Evolutionary conservation across 2,113 vertebrate species (phyloP).

Genomic region (Steatornis caripensis): DNA sequence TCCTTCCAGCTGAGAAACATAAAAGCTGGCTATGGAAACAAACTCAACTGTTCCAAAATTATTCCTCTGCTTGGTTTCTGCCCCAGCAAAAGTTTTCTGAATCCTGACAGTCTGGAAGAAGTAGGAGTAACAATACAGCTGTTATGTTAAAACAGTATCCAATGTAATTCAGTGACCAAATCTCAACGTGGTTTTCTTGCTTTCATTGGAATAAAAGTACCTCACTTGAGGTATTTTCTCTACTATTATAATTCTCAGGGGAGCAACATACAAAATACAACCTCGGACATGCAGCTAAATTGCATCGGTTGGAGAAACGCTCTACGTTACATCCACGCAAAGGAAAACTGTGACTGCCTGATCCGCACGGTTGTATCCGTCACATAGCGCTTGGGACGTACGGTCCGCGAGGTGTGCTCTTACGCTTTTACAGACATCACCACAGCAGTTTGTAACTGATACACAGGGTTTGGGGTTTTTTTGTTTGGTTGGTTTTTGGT

Average conservation of each 20-base stretch:
- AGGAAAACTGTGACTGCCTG: not conserved
- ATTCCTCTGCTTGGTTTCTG: not conserved
- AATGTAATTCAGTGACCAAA: not conserved
- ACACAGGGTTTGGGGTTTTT: too few species aligned
- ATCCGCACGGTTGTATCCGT: not conserved
- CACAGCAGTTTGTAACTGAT: not conserved
- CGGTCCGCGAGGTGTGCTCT: not conserved
- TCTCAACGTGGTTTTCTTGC: not conserved
- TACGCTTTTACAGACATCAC: not conserved
- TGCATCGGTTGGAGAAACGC: not conserved
- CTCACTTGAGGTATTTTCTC: not conserved
- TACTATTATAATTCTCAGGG: not conserved
- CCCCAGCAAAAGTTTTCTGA: not conserved
- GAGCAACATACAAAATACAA: not conserved
- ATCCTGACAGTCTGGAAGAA: not conserved
- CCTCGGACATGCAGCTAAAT: not conserved
- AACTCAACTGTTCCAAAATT: not conserved
- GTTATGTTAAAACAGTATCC: not conserved
- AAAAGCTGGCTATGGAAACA: not conserved
- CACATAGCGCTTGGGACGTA: accelerated
- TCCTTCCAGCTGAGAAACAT: not conserved
- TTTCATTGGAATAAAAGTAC: not conserved
- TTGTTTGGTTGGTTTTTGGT: too few species aligned
- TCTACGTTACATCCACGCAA: not conserved
- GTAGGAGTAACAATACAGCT: not conserved